A percentile compares a stretch with the other conserved stretches of the same genome.
phyloP scores from a whole-genome alignment of 1,140 invertebrate genomes.

The Galendromus occidentalis region DNA sequence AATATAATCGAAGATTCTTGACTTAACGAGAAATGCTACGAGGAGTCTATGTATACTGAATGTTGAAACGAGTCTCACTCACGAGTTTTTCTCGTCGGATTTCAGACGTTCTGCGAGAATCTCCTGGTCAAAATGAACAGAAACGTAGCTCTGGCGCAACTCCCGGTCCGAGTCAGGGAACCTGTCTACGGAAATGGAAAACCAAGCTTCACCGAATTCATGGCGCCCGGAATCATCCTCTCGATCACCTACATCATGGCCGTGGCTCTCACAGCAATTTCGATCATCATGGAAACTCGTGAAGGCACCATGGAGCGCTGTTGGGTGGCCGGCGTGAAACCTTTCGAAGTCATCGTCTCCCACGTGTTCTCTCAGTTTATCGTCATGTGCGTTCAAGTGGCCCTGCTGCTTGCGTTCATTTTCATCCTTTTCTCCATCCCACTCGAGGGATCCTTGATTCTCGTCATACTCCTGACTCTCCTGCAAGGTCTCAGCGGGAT shows the following conservation, averaged over 20 bases:
- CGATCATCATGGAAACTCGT: constrained; percentile 72
- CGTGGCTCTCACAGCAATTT: constrained; percentile 74
- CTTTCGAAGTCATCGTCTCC: constrained; percentile 69
- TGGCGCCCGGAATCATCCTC: constrained; percentile 77
- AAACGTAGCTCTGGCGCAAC: constrained; percentile 14
- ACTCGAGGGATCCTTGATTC: constrained; percentile 48
- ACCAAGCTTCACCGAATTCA: constrained; percentile 82
- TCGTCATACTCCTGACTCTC: constrained; percentile 52
- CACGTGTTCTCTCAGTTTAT: constrained; percentile 80
- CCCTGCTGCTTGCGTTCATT: constrained; percentile 57
- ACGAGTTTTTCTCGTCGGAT: background rate
- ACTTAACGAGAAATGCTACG: too few relatives aligned
- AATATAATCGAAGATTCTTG: too few relatives aligned
- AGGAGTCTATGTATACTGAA: too few relatives aligned
- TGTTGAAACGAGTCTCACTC: too few relatives aligned
- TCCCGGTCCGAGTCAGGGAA: constrained; percentile 40
- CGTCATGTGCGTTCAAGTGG: constrained; percentile 76
- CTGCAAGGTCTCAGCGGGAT: constrained; percentile 67
- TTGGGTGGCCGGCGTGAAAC: constrained; percentile 69
- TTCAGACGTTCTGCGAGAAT: constrained; percentile 1
- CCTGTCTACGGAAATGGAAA: constrained; percentile 68
- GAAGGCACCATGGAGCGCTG: constrained; percentile 72
- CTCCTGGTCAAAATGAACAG: background rate
- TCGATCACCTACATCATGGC: constrained; percentile 92
- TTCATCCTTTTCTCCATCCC: constrained; percentile 63